Evolutionary conservation across 2,797 vertebrate species (phyloP).

Genomic region (Mus caroli): DNA sequence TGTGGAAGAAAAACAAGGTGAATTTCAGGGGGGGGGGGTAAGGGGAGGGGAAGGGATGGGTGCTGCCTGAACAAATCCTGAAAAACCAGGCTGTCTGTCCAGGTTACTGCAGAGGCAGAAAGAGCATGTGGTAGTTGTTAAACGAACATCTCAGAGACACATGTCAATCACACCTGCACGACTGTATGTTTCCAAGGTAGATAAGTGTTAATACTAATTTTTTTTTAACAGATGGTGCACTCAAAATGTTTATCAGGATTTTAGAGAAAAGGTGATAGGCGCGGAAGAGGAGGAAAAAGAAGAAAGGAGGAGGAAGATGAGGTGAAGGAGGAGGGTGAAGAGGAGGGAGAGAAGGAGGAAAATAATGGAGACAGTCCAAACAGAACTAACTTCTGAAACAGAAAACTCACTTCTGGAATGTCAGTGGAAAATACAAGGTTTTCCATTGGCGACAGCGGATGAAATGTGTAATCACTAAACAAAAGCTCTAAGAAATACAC

Average conservation of each 20-base stretch:
- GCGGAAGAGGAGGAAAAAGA: not conserved
- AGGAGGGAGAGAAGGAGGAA: not conserved
- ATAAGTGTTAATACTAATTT: not conserved
- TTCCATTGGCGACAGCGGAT: not conserved
- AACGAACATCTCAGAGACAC: conserved; percentile 13
- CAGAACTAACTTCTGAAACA: not conserved
- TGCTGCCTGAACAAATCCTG: not conserved
- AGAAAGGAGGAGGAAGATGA: accelerated
- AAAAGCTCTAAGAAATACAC: not conserved
- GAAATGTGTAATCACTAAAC: not conserved
- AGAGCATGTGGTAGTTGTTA: not conserved
- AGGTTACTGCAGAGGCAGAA: not conserved
- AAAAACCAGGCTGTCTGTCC: not conserved
- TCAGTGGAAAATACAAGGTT: not conserved
- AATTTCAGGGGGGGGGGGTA: not conserved
- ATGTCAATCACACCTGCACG: not conserved
- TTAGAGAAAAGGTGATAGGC: not conserved
- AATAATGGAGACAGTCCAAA: not conserved
- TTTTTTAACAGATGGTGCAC: not conserved
- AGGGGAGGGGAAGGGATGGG: not conserved
- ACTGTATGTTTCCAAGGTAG: not conserved
- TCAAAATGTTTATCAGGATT: not conserved
- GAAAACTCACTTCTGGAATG: not conserved
- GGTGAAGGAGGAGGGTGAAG: too few relatives aligned
- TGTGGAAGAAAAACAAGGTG: conserved; percentile 32